A percentile compares a stretch with the other conserved stretches of the same genome.
phyloP scores from a whole-genome alignment of 1,140 invertebrate species.

The Ips typographus region DNA sequence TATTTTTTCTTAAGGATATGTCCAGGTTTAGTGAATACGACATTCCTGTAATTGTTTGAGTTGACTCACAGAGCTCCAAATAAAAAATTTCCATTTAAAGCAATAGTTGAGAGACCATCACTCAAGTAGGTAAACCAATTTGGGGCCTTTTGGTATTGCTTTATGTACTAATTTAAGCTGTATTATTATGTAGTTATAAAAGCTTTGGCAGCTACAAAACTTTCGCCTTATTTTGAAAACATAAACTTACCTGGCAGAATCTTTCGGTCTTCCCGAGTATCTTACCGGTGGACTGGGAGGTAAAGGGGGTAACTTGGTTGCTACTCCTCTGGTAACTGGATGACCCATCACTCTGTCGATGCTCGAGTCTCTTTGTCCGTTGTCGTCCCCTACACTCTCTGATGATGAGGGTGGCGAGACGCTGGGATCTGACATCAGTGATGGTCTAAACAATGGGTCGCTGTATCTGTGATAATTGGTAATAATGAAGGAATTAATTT shows the following conservation, averaged over 20 bases:
- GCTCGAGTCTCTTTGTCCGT: slow-evolving; percentile 41
- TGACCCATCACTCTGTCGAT: slow-evolving; percentile 51
- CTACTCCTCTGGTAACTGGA: slow-evolving; percentile 41
- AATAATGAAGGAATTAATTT: not conserved
- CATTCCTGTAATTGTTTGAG: too few species aligned
- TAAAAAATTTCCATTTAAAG: too few species aligned
- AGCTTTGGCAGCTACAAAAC: too few species aligned
- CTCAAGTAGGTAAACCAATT: too few species aligned
- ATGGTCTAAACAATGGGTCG: slow-evolving; percentile 47
- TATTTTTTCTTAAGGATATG: too few species aligned
- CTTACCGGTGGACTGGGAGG: slow-evolving; percentile 45
- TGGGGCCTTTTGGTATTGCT: too few species aligned
- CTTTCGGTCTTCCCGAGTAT: slow-evolving; percentile 17
- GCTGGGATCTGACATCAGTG: slow-evolving; percentile 37
- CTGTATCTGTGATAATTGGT: slow-evolving; percentile 44
- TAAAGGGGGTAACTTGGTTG: slow-evolving; percentile 47
- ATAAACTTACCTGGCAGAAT: slow-evolving; percentile 22
- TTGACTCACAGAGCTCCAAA: too few species aligned
- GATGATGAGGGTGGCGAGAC: slow-evolving; percentile 48
- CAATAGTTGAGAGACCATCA: too few species aligned
- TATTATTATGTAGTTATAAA: too few species aligned
- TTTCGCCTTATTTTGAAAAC: too few species aligned
- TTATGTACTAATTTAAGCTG: too few species aligned
- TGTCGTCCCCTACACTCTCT: slow-evolving; percentile 43
- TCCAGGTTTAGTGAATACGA: too few species aligned